A percentile compares a stretch with the other conserved stretches of the same genome.
Evolutionary conservation across 2,797 vertebrate genomes (phyloP).

Genomic region (Poeciliopsis infans): DNA sequence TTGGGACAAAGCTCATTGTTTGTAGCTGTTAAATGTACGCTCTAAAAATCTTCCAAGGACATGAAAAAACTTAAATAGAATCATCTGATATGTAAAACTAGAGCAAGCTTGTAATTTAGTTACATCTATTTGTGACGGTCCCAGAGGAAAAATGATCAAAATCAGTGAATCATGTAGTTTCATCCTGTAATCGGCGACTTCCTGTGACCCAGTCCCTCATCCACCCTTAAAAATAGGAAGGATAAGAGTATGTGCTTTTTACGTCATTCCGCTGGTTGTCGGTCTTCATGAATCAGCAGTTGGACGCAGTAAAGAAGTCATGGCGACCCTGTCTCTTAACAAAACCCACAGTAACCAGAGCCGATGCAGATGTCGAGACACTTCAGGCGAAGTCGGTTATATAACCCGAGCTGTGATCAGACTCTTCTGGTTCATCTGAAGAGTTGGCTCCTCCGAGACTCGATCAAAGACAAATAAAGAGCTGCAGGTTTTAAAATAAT

Average conservation of each 20-base stretch:
- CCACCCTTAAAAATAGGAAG: background rate
- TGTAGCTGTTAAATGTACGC: background rate
- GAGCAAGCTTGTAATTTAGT: background rate
- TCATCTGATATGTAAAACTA: background rate
- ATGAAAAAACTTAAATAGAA: background rate
- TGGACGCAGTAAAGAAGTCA: background rate
- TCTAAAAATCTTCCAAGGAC: background rate
- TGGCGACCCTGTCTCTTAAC: background rate
- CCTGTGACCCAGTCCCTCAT: background rate
- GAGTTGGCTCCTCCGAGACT: background rate
- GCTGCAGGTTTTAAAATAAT: background rate
- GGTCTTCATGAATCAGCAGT: background rate
- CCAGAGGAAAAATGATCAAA: background rate
- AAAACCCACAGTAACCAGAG: background rate
- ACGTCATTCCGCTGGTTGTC: background rate
- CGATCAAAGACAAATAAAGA: background rate
- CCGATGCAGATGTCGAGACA: background rate
- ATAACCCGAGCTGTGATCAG: background rate
- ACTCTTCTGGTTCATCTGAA: background rate
- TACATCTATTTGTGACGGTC: background rate
- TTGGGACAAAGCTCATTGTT: background rate
- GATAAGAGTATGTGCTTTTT: background rate
- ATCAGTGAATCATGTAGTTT: background rate
- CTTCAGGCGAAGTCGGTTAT: background rate
- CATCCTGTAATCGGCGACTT: background rate